Conservation (phyloP, 1,140 invertebrate species). For the Drosophila paulistorum region DNA sequence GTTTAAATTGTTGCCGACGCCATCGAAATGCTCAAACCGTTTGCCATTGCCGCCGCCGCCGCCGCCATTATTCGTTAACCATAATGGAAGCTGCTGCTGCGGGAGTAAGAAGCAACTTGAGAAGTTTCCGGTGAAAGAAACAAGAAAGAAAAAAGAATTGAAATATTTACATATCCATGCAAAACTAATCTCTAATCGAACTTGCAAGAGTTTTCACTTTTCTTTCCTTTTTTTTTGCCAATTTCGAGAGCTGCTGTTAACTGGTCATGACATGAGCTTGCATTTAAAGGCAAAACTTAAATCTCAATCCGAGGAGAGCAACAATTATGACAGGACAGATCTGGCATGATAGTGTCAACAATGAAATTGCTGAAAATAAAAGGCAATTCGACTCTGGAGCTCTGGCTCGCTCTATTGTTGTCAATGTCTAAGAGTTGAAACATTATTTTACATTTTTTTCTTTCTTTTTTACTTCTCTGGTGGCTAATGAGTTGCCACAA, state of each 20-base stretch:
- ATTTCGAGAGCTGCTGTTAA: slow-evolving; percentile 4
- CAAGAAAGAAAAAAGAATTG: too few species aligned
- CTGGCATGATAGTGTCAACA: slow-evolving; percentile 69
- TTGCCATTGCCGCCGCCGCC: neutral
- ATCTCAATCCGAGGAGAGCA: slow-evolving; percentile 48
- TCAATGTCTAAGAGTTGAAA: slow-evolving; percentile 1
- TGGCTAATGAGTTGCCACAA: slow-evolving; percentile 68
- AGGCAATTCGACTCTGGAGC: slow-evolving; percentile 23
- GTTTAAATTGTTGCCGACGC: slow-evolving; percentile 76
- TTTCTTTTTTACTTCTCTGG: slow-evolving; percentile 27
- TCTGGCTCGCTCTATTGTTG: neutral
- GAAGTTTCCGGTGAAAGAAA: slow-evolving; percentile 65
- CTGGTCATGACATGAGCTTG: slow-evolving; percentile 32
- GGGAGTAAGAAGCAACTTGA: neutral
- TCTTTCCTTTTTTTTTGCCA: slow-evolving; percentile 1
- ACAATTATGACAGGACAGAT: slow-evolving; percentile 78
- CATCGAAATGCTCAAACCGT: slow-evolving; percentile 29
- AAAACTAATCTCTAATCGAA: slow-evolving; percentile 26
- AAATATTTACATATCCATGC: slow-evolving; percentile 10
- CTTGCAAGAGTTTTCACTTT: slow-evolving; percentile 34
- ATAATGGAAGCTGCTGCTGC: neutral
- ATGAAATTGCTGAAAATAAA: slow-evolving; percentile 70
- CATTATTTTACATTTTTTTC: slow-evolving; percentile 21
- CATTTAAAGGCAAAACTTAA: slow-evolving; percentile 32
- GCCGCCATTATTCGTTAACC: neutral